phyloP scores from a whole-genome alignment of 2,888 invertebrate species.

The Clunio marinus region DNA sequence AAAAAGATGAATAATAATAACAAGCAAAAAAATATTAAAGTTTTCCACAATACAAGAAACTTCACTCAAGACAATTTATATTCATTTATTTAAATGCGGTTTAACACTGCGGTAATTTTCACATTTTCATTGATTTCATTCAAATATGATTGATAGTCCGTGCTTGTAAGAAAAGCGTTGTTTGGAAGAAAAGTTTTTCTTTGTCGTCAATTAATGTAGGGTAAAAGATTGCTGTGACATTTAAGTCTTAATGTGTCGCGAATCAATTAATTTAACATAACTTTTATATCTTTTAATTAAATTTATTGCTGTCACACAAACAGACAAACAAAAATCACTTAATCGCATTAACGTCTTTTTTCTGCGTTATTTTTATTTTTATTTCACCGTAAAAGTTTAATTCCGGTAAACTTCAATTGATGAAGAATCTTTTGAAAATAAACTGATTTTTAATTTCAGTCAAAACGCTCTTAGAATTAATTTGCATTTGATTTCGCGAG shows the following conservation, averaged over 20 bases:
- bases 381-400: too few species aligned
- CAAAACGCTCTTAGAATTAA: constrained; percentile 24
- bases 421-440: too few species aligned
- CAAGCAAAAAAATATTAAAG: not conserved
- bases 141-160: constrained; percentile 26
- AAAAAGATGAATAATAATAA: too few species aligned
- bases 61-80: constrained; percentile 15
- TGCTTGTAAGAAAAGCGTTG: not conserved
- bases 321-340: constrained; percentile 33
- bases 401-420: too few species aligned
- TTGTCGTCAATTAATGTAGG: not conserved
- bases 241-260: constrained; percentile 16
- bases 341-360: constrained; percentile 29
- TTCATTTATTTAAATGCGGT: constrained; percentile 24
- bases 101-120: constrained; percentile 22
- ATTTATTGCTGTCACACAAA: constrained; percentile 19
- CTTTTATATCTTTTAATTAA: constrained; percentile 18
- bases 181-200: not conserved
- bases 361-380: not conserved
- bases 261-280: constrained; percentile 29
- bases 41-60: constrained; percentile 8
- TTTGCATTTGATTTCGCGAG: constrained; percentile 35
- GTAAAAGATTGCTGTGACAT: not conserved
- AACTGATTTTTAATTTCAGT: not conserved
- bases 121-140: constrained; percentile 26